Conservation (phyloP, 1,140 invertebrate genomes). For the Mamestra configurata region DNA sequence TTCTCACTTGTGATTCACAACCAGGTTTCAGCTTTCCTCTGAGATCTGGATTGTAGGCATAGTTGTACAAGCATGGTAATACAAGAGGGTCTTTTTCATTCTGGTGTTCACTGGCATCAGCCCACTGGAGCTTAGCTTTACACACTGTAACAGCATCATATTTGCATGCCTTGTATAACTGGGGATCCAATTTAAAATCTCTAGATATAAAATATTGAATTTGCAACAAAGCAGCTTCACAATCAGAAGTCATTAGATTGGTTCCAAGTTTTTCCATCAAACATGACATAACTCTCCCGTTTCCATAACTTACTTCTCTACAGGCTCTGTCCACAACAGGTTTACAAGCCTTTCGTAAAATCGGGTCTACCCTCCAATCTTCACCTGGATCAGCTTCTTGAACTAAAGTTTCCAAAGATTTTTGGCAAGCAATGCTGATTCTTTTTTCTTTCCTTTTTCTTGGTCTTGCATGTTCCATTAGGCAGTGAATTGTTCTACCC, state of each 20-base stretch:
- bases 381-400: constrained; percentile 95
- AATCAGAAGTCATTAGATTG: constrained; percentile 95
- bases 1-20: constrained; percentile 94
- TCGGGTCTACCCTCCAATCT: constrained; percentile 97
- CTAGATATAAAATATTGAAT: constrained; percentile 99
- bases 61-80: constrained; percentile 97
- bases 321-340: constrained; percentile 93
- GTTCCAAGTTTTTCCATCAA: constrained; percentile 97
- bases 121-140: constrained; percentile 94
- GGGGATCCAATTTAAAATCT: constrained; percentile 97
- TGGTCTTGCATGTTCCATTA: constrained; percentile 96
- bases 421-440: constrained; percentile 91
- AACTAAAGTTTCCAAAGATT: constrained; percentile 92
- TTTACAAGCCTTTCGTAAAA: constrained; percentile 95
- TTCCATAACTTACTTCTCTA: constrained; percentile 90
- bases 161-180: constrained; percentile 95
- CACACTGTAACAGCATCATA: constrained; percentile 95
- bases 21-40: constrained; percentile 89
- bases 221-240: constrained; percentile 97
- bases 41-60: constrained; percentile 93
- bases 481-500: constrained; percentile 97
- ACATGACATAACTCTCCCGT: constrained; percentile 96
- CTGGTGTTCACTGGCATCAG: constrained; percentile 87
- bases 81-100: constrained; percentile 92
- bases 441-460: constrained; percentile 89